These are phyloP conservation scores for Lathamus discolor DNA, from an alignment of 2,113 vertebrate genomes.

Conservation along the genomic window DNA sequence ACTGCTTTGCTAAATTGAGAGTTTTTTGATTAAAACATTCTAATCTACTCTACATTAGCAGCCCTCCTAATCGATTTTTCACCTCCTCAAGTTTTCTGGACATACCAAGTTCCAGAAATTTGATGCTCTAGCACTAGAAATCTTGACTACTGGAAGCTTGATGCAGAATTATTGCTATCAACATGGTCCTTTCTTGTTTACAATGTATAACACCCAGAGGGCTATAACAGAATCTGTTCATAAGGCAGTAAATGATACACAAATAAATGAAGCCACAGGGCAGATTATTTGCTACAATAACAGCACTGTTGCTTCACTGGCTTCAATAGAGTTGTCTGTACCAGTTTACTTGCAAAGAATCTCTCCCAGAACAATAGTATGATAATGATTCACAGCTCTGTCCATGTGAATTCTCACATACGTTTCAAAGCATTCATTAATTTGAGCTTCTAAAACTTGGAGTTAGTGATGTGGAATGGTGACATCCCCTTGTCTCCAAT, in stretches of 20 bases:
- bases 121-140: neutral
- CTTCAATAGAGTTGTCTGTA: neutral
- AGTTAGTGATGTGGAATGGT: neutral
- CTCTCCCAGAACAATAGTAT: neutral
- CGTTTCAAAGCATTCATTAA: fast-evolving
- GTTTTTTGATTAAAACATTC: neutral
- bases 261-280: neutral
- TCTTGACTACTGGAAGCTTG: neutral
- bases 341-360: neutral
- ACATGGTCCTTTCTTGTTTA: neutral
- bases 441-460: neutral
- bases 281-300: neutral
- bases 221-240: neutral
- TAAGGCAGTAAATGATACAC: neutral
- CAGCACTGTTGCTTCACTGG: neutral
- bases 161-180: neutral
- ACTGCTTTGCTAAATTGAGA: neutral
- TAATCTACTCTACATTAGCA: neutral
- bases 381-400: neutral
- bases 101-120: neutral
- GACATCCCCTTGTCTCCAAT: neutral
- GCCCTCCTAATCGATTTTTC: neutral
- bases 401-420: neutral
- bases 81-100: neutral
- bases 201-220: neutral